phyloP scores from a whole-genome alignment of 2,888 invertebrate genomes.

The Rhingia campestris region DNA sequence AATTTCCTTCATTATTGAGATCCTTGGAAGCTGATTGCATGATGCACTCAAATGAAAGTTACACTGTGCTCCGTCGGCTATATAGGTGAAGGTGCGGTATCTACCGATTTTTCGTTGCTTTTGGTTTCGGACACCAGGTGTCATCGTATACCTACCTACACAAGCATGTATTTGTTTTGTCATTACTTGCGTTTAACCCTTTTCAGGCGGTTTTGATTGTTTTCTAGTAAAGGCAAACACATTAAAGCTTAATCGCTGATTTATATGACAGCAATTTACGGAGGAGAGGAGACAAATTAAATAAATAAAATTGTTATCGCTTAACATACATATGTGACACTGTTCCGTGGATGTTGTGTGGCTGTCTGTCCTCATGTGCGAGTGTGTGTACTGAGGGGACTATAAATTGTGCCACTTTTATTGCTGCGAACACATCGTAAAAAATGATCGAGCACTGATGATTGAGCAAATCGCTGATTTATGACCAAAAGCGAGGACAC shows the following conservation, averaged over 20 bases:
- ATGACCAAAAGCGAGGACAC: constrained; percentile 56
- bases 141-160: constrained; percentile 28
- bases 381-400: constrained; percentile 16
- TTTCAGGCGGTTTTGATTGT: constrained; percentile 5
- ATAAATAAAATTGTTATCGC: constrained; percentile 71
- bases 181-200: constrained; percentile 14
- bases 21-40: constrained; percentile 50
- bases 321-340: constrained; percentile 61
- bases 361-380: not conserved
- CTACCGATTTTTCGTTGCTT: constrained; percentile 1
- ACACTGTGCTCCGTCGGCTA: not conserved
- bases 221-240: constrained; percentile 30
- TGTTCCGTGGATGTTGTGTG: constrained; percentile 35
- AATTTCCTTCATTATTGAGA: constrained; percentile 52
- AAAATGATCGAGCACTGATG: constrained; percentile 74
- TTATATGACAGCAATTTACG: constrained; percentile 56
- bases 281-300: constrained; percentile 37
- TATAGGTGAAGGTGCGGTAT: constrained; percentile 16
- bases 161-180: not conserved
- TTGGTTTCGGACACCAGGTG: constrained; percentile 44
- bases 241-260: constrained; percentile 69
- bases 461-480: constrained; percentile 74
- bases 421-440: constrained; percentile 73
- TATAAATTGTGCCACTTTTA: constrained; percentile 67
- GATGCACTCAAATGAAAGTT: constrained; percentile 36